Conservation (phyloP, 1,140 invertebrate genomes). For the Meloidogyne floridensis region DNA sequence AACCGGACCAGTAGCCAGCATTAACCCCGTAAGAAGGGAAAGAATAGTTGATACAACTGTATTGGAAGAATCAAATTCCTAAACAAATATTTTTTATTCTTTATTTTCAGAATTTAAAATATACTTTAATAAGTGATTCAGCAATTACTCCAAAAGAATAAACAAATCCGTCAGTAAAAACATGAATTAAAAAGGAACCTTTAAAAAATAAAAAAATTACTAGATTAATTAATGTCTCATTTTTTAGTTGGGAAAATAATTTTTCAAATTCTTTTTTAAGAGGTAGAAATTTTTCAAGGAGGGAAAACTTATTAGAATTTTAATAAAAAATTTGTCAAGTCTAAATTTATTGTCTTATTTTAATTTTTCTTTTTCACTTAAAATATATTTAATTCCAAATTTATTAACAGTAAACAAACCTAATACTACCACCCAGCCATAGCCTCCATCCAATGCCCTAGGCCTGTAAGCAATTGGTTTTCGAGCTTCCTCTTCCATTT, state of each 20-base stretch:
- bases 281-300: no score
- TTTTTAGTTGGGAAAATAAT: slow-evolving; percentile 60
- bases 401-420: slow-evolving; percentile 62
- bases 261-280: slow-evolving; percentile 18
- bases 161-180: slow-evolving; percentile 85
- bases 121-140: slow-evolving; percentile 72
- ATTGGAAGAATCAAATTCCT: slow-evolving; percentile 76
- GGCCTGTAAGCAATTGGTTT: slow-evolving; percentile 48
- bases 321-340: no score
- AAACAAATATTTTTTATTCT: slow-evolving; percentile 9
- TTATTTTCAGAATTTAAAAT: slow-evolving; percentile 4
- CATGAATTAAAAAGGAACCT: slow-evolving; percentile 89
- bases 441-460: slow-evolving; percentile 68
- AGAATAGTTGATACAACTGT: slow-evolving; percentile 82
- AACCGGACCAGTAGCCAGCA: slow-evolving; percentile 78
- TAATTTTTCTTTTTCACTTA: no score
- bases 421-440: slow-evolving; percentile 88
- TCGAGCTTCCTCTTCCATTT: slow-evolving; percentile 19
- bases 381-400: background rate
- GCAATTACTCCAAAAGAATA: slow-evolving; percentile 69
- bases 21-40: slow-evolving; percentile 86
- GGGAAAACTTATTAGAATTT: no score
- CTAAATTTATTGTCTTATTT: no score
- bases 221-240: no score
- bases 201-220: background rate